Conservation (phyloP, 2,888 invertebrate species). For the Drosophila eohydei region DNA sequence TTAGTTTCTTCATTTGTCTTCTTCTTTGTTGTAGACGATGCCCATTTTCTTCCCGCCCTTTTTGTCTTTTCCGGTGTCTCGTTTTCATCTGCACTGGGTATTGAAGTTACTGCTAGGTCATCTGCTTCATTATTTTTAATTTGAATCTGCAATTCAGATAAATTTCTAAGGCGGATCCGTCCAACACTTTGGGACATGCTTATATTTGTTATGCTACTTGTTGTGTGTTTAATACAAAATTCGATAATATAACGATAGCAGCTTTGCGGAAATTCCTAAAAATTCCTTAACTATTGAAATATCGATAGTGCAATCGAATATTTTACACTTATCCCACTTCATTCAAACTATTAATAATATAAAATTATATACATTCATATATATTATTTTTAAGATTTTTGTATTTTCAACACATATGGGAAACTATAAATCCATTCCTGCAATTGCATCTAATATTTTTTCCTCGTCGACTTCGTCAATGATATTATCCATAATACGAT, state of each 20-base stretch:
- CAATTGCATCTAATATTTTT: background rate
- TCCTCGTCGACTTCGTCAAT: background rate
- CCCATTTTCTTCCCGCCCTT: slow-evolving; percentile 37
- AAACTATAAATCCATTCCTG: background rate
- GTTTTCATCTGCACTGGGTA: background rate
- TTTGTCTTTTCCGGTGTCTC: slow-evolving; percentile 54
- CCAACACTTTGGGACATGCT: slow-evolving; percentile 46
- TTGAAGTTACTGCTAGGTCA: background rate
- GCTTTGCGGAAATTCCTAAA: background rate
- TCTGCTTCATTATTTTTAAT: background rate
- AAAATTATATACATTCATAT: too few species aligned
- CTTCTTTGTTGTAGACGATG: slow-evolving; percentile 60
- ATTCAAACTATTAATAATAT: background rate
- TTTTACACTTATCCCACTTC: background rate
- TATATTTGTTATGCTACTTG: slow-evolving; percentile 3
- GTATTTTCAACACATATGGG: background rate
- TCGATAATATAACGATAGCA: background rate
- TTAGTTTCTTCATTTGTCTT: slow-evolving; percentile 8
- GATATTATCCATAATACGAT: slow-evolving; percentile 5
- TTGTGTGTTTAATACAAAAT: background rate
- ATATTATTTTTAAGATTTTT: background rate
- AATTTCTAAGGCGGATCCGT: slow-evolving; percentile 54
- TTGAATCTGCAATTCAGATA: slow-evolving; percentile 48
- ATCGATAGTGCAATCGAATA: slow-evolving; percentile 8
- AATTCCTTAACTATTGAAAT: background rate